Base-by-base conservation (phyloP, 1,140 invertebrate genomes). In the Drosophila pandora region DNA sequence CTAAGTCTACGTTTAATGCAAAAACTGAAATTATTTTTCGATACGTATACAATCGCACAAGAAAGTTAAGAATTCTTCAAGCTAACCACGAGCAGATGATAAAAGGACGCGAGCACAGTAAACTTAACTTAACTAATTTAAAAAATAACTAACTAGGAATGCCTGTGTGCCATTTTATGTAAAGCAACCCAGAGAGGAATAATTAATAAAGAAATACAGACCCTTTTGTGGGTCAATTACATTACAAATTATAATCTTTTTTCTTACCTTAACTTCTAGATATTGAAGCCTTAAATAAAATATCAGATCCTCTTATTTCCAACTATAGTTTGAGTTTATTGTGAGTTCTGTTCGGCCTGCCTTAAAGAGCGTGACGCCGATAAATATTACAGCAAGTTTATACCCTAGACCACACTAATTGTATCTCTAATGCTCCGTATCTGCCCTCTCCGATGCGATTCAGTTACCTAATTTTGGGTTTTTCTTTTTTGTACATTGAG, bases 271-370 rank as follows among this genome's bases (percentile, higher is more conserved):
- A n/a, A n/a, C n/a, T n/a, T n/a, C n/a, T n/a, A n/a, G n/a, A n/a
- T n/a, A n/a, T n/a, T n/a, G n/a, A n/a, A 13, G n/a, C 3, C 10
- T 30, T 37, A 57, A 55, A 28, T 1, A 45, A 32, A 28, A 17
- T 12, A 3, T 17, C 2, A 12, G 12, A 21, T 49, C 9, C 12
- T 28, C 4, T 23, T 39, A 60, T 62, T 73, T 73, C 70, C 68
- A 73, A 73, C 70, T 84, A 78, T 78, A 83, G 68, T 84, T 84
- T 68, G 67, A 85, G 75, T 84, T 84, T 84, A 84, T 84, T 84
- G 80, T 84, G 63, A 82, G 68, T 78, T 82, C 47, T 61, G 54
- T 59, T 79, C 58, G 43, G 64, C 50, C 56, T 83, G 65, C 79
- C 57, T 53, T 75, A 83, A 79, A 79, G 76, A 84, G 80, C 79